A percentile compares a stretch with the other conserved stretches of the same genome.
Conservation (phyloP, 2,888 invertebrate species). For the Noctua comes region DNA sequence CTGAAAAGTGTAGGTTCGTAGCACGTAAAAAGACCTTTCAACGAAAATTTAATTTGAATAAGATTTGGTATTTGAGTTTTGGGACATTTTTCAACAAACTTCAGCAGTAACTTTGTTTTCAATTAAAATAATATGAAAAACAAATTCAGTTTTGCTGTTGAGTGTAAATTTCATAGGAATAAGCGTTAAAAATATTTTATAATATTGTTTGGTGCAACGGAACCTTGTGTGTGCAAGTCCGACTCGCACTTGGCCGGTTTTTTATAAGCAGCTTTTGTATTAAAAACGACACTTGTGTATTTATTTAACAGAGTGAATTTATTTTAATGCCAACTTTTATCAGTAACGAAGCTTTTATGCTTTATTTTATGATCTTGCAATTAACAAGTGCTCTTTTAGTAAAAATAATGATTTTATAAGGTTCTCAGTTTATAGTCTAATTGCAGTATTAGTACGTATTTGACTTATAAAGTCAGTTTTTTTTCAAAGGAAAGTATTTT, state of each 20-base stretch:
- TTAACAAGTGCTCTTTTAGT: slow-evolving; percentile 40
- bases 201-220: too few relatives aligned
- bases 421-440: slow-evolving; percentile 13
- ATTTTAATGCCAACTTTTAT: slow-evolving; percentile 53
- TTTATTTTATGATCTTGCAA: slow-evolving; percentile 47
- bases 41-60: too few relatives aligned
- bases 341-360: slow-evolving; percentile 42
- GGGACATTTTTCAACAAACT: too few relatives aligned
- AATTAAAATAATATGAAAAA: too few relatives aligned
- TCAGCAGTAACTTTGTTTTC: too few relatives aligned
- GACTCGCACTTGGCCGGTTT: neutral
- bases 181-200: too few relatives aligned
- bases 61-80: too few relatives aligned
- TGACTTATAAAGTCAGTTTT: slow-evolving; percentile 7
- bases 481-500: slow-evolving; percentile 17
- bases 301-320: slow-evolving; percentile 36
- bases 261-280: slow-evolving; percentile 34
- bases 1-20: too few relatives aligned
- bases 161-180: too few relatives aligned
- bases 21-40: too few relatives aligned
- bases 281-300: slow-evolving; percentile 41
- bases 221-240: too few relatives aligned
- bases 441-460: slow-evolving; percentile 20
- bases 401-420: slow-evolving; percentile 38
- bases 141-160: too few relatives aligned